phyloP scores from a whole-genome alignment of 2,888 invertebrate genomes.

The Lycaena phlaeas region DNA sequence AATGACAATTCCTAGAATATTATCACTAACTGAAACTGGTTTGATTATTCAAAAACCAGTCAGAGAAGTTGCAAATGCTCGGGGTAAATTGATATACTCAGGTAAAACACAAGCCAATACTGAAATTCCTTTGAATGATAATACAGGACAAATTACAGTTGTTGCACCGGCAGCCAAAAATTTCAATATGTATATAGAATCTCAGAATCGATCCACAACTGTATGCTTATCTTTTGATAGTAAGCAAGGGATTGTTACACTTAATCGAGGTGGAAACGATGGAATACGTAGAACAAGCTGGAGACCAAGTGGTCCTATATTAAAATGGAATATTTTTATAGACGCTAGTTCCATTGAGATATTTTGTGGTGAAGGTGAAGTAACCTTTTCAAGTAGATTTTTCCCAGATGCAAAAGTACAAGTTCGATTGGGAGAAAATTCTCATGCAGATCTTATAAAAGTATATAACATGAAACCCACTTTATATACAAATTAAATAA shows the following conservation, averaged over 20 bases:
- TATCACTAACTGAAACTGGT: slow-evolving; percentile 26
- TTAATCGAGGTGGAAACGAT: slow-evolving; percentile 43
- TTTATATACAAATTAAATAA: slow-evolving; percentile 1
- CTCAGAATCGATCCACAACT: not conserved
- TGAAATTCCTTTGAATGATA: not conserved
- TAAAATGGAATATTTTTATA: slow-evolving; percentile 16
- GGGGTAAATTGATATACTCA: not conserved
- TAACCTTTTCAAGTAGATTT: slow-evolving; percentile 24
- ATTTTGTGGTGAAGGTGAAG: slow-evolving; percentile 24
- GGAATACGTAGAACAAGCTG: slow-evolving; percentile 38
- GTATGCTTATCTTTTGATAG: slow-evolving; percentile 1
- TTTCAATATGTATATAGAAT: slow-evolving; percentile 1
- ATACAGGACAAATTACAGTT: slow-evolving; percentile 2
- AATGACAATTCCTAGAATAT: slow-evolving; percentile 37
- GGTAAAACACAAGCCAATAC: not conserved
- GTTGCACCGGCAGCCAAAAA: not conserved
- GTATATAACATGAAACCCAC: slow-evolving; percentile 5
- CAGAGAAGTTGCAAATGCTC: slow-evolving; percentile 19
- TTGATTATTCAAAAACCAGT: slow-evolving; percentile 31
- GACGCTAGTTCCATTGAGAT: slow-evolving; percentile 25
- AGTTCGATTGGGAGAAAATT: slow-evolving; percentile 12
- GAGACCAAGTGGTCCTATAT: slow-evolving; percentile 25
- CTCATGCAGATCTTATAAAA: not conserved
- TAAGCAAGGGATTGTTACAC: slow-evolving; percentile 25
- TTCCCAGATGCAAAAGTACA: slow-evolving; percentile 20